A percentile compares a stretch with the other conserved stretches of the same genome.
These are phyloP conservation scores for Sycobia sp. DNA, from an alignment of 1,140 invertebrate species.

Conservation along the genomic window DNA sequence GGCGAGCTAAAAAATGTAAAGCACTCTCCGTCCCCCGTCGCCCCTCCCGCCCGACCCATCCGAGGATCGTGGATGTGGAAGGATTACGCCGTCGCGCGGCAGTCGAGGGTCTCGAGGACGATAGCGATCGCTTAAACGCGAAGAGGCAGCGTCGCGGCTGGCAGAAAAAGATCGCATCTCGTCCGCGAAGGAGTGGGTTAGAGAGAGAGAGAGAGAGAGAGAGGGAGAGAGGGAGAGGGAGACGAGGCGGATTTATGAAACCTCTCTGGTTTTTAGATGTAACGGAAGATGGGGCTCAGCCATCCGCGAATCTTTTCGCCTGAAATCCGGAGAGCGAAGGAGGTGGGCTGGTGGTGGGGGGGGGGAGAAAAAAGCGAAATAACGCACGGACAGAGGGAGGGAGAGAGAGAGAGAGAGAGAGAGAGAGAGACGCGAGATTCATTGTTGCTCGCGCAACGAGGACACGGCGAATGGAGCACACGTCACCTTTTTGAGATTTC, in stretches of 20 bases:
- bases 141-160: too few relatives aligned
- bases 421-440: conserved; percentile 4
- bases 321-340: background rate
- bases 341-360: background rate
- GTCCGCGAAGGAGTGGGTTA: too few relatives aligned
- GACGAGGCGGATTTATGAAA: background rate
- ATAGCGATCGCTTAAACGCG: background rate
- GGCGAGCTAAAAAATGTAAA: too few relatives aligned
- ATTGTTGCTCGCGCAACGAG: conserved; percentile 14
- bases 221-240: too few relatives aligned
- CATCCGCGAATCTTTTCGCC: background rate
- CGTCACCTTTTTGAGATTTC: conserved; percentile 18
- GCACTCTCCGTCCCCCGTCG: too few relatives aligned
- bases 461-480: conserved; percentile 6
- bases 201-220: too few relatives aligned
- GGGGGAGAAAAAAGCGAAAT: too few relatives aligned
- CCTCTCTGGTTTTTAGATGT: background rate
- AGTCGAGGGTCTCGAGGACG: background rate
- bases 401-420: background rate
- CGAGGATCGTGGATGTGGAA: too few relatives aligned
- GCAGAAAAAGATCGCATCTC: background rate
- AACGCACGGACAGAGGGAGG: background rate
- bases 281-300: background rate
- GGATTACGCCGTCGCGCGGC: too few relatives aligned
- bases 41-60: too few relatives aligned